Conservation (phyloP, 2,113 vertebrate genomes). For the Orientallactaga bullata region DNA sequence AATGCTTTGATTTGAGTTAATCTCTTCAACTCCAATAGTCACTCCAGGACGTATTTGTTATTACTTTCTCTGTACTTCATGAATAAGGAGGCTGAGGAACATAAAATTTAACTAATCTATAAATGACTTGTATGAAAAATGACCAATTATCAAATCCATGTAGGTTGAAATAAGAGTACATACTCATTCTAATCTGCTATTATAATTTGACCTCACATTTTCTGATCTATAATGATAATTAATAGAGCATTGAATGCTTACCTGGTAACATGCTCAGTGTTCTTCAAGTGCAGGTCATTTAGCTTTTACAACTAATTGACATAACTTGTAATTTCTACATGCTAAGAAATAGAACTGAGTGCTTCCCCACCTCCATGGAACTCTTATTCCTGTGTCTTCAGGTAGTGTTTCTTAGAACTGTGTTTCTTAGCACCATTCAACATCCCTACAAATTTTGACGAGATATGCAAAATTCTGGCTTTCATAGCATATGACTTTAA, state of each 20-base stretch:
- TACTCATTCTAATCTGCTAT: not conserved
- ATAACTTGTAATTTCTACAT: not conserved
- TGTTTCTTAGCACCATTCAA: not conserved
- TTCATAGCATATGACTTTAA: not conserved
- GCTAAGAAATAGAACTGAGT: not conserved
- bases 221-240: not conserved
- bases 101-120: not conserved
- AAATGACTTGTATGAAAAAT: not conserved
- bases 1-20: not conserved
- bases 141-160: not conserved
- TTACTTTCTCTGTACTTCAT: not conserved
- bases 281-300: not conserved
- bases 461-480: conserved; percentile 34
- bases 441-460: not conserved
- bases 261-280: not conserved
- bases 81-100: not conserved
- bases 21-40: not conserved
- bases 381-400: not conserved
- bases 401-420: not conserved
- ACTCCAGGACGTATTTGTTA: not conserved
- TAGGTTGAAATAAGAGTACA: not conserved
- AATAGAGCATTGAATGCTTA: not conserved
- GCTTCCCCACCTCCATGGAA: not conserved
- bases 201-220: not conserved
- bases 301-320: not conserved